Evolutionary conservation across 2,113 vertebrate species (phyloP).

Genomic region (Sinocyclocheilus anshuiensis): DNA sequence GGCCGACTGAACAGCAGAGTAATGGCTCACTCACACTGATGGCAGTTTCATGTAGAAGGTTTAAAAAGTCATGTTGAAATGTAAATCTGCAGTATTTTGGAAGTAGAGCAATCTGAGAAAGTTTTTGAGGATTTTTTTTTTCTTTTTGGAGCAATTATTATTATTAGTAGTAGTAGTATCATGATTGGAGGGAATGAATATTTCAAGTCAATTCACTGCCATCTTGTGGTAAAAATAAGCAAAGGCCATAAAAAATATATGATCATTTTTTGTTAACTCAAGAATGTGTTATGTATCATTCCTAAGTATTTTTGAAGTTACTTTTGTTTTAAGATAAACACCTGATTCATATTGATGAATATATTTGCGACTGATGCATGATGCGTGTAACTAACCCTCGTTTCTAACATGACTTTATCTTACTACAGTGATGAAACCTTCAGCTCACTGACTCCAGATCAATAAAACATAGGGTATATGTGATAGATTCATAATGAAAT

Average conservation of each 20-base stretch:
- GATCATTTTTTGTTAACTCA: neutral
- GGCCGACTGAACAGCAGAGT: neutral
- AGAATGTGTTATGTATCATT: neutral
- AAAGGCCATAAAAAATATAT: neutral
- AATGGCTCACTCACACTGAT: neutral
- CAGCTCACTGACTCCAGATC: neutral
- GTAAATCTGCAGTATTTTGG: neutral
- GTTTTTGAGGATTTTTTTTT: neutral
- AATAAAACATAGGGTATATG: neutral
- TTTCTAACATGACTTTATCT: neutral
- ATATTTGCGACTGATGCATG: neutral
- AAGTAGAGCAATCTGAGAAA: neutral
- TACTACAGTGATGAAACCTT: neutral
- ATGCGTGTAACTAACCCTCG: neutral
- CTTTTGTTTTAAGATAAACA: neutral
- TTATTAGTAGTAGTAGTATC: neutral
- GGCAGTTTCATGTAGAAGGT: neutral
- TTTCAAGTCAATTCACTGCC: conserved; percentile 51
- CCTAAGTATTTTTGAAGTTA: neutral
- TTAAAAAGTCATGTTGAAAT: neutral
- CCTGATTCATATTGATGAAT: neutral
- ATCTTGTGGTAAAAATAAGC: conserved; percentile 51
- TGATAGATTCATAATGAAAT: neutral
- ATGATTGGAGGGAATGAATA: neutral
- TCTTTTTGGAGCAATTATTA: neutral